These are phyloP conservation scores for Platysteira castanea DNA, from an alignment of 2,113 vertebrate species.

Conservation along the genomic window DNA sequence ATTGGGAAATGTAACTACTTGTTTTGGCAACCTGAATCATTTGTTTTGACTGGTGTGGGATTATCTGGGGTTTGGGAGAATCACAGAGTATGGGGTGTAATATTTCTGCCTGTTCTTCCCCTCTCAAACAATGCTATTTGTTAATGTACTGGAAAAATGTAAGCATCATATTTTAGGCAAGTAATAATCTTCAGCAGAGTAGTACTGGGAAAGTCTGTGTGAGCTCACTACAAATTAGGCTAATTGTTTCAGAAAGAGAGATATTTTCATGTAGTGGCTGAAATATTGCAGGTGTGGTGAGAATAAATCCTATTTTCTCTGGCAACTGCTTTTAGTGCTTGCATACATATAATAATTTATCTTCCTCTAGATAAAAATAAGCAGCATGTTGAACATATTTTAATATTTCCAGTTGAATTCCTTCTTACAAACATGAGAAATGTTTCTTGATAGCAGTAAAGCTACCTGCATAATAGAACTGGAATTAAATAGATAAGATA, in stretches of 20 bases:
- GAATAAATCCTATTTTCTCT: conserved; percentile 20
- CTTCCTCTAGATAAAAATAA: conserved; percentile 35
- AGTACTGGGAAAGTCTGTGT: neutral
- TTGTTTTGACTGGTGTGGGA: neutral
- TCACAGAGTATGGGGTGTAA: neutral
- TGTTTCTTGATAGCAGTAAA: neutral
- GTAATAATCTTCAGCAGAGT: neutral
- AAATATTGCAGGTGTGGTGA: neutral
- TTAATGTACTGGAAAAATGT: neutral
- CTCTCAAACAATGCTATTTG: neutral
- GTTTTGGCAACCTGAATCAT: neutral
- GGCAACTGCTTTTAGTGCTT: neutral
- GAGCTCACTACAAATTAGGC: neutral
- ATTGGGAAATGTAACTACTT: neutral
- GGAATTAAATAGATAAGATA: neutral
- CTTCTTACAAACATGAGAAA: neutral
- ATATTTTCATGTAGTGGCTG: neutral
- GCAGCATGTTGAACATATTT: conserved; percentile 3
- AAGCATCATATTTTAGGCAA: neutral
- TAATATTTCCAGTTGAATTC: conserved; percentile 26
- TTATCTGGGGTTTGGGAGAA: neutral
- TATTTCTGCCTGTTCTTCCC: neutral
- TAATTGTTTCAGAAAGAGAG: conserved; percentile 26
- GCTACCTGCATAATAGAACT: neutral
- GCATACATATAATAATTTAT: neutral